These are phyloP conservation scores for Haliclona indistincta DNA, from an alignment of 37 sponge, comb jelly and placozoan species.

Conservation along the genomic window DNA sequence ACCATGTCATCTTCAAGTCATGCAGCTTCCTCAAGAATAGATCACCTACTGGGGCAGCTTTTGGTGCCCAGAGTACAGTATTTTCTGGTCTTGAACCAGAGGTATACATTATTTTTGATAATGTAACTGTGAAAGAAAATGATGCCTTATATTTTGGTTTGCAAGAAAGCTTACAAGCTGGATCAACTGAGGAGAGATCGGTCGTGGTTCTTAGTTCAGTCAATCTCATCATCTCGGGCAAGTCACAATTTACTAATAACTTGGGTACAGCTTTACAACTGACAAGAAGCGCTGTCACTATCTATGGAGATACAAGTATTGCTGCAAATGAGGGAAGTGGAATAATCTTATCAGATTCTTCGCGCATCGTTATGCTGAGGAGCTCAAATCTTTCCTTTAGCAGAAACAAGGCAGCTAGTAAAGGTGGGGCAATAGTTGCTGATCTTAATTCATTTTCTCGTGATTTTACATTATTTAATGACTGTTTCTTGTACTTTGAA, in stretches of 20 bases:
- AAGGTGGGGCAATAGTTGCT: constrained; percentile 41
- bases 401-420: neutral
- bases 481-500: constrained; percentile 15
- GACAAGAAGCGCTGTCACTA: neutral
- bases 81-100: neutral
- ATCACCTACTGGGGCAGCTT: neutral
- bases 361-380: neutral
- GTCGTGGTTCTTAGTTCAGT: neutral
- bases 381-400: neutral
- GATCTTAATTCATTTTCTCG: too few species aligned
- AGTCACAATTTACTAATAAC: neutral
- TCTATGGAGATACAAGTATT: neutral
- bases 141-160: too few species aligned
- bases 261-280: neutral
- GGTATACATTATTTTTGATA: neutral
- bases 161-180: too few species aligned
- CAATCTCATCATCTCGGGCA: constrained; percentile 12
- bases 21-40: constrained; percentile 13
- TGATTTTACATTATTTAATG: neutral
- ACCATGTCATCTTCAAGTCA: constrained; percentile 1
- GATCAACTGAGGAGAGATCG: neutral
- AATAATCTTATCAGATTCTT: neutral
- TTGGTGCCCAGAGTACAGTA: too few species aligned
- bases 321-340: too few species aligned
- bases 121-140: neutral